A percentile compares a stretch with the other conserved stretches of the same genome.
Evolutionary conservation across 2,797 vertebrate genomes (phyloP).

Genomic region (Philypnodon macrostomus): DNA sequence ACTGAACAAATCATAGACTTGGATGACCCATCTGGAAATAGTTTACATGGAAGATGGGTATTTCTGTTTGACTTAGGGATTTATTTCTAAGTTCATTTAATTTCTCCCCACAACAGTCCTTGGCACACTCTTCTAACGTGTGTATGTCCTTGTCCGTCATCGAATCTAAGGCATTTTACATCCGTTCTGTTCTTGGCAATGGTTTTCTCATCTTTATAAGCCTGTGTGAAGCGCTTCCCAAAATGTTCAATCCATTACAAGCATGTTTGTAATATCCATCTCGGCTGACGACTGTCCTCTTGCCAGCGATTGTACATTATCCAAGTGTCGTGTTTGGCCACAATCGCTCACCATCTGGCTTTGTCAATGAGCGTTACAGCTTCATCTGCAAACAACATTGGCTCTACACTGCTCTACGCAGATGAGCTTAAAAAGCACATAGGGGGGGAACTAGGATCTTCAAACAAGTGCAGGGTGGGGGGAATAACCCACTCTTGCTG

Average conservation of each 20-base stretch:
- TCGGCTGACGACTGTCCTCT: constrained; percentile 65
- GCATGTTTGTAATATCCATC: constrained; percentile 79
- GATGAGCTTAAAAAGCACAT: constrained; percentile 69
- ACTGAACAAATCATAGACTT: constrained; percentile 38
- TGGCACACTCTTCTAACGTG: constrained; percentile 42
- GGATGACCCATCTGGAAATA: constrained; percentile 49
- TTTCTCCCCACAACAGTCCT: constrained; percentile 36
- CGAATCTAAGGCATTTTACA: constrained; percentile 67
- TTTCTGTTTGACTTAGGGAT: constrained; percentile 49
- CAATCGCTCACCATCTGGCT: constrained; percentile 79
- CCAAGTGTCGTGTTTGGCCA: constrained; percentile 78
- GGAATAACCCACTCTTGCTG: constrained; percentile 30
- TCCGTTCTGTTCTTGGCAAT: constrained; percentile 60
- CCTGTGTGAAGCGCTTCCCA: constrained; percentile 67
- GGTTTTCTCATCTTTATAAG: constrained; percentile 63
- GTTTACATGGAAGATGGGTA: constrained; percentile 22
- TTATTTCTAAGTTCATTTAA: constrained; percentile 34
- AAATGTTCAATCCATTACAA: constrained; percentile 79
- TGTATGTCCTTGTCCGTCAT: constrained; percentile 56
- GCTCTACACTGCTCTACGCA: constrained; percentile 65
- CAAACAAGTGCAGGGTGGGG: constrained; percentile 53
- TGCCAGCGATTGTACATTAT: constrained; percentile 77
- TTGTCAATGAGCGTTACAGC: constrained; percentile 71
- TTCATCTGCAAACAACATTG: constrained; percentile 78
- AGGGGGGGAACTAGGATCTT: constrained; percentile 56